Evolutionary conservation across 2,113 vertebrate genomes (phyloP), one percentile per base, ranked within the genome.

Genomic region (Poecile atricapillus): DNA sequence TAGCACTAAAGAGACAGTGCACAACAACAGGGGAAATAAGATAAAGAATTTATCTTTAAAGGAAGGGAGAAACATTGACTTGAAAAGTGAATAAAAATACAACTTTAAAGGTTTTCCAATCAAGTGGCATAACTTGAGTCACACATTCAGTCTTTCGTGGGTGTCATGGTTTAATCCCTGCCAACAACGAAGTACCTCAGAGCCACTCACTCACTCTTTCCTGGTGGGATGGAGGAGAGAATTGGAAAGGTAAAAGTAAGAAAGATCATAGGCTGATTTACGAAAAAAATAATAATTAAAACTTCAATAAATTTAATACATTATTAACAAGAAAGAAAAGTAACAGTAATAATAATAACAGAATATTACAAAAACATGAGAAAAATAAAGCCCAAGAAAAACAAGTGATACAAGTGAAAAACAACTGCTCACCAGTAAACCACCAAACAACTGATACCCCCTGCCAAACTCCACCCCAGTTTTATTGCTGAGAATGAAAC

Each of bases 71-170:
- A 83, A 52, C 16, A 59, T 21, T 22, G 44, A 31, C 31, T 19
- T 80, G n/a, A 88, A 75, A 76, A 58, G 28, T 44, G 52, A 89
- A 47, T 25, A 35, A 50, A 80, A 74, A 83, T 14, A 13, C 15
- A 67, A 39, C 30, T 5, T 3, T 23, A 79, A 77, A 60, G 6
- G 5, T 53, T 83, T 80, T 73, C 31, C 50, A 49, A 25, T 47
- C 35, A 60, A 83, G 56, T 46, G 33, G n/a, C 19, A 31, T 43
- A 80, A 70, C 23, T 23, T 44, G 43, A 67, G 20, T 22, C 3
- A 9, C 0, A 0, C 20, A 39, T 52, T 82, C 33, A 52, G 13
- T 55, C 33, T 76, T 85, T 27, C 4, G 2, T 3, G 22, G 16
- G 33, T 84, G 33, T 25, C 50, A 37, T 28, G 37, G 50, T 44